Evolutionary conservation across 2,888 invertebrate genomes (phyloP), one percentile per base, ranked within the genome.

Genomic region (Drosophila macrospina): DNA sequence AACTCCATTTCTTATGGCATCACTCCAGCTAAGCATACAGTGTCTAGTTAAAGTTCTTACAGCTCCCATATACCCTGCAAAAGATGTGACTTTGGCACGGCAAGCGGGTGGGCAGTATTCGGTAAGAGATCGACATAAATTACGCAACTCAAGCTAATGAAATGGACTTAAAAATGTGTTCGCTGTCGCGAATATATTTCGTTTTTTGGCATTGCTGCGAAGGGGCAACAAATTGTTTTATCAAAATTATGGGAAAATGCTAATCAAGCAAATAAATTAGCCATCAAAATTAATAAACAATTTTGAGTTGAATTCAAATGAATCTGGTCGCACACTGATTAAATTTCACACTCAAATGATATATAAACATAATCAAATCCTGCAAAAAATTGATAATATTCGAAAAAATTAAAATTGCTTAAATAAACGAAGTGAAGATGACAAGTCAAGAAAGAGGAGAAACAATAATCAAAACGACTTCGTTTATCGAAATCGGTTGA

Each of bases 171-270:
- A 54, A 78, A 77, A 70, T 78, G 60, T 74, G 62, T 64, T 56
- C 54, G 67, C 39, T 74, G 65, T 74, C 67, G 44, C 54, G 54
- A 70, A 24, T 60, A 50, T 59, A 55, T 59, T 20, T 28, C 6
- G 5, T 39, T 63, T 45, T 61, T 61, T 50, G 54, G 47, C 50
- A 44, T 44, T 57, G 69, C 42, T 39, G 41, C 15, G 7, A 52
- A 44, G 54, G 15, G 51, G 56, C 60, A 61, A 68, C 73, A 86
- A 88, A 86, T 80, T 86, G 74, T 61, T 75, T 70, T 47, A 74
- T 52, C 62, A 67, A 77, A 86, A 86, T 84, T 86, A 86, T 88
- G 84, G 70, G 61, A 69, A 75, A 79, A 86, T 86, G 88, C 81
- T 74, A 86, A 86, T 86, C 62, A 74, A 42, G 65, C 74, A 84